A percentile compares a stretch with the other conserved stretches of the same genome.
Conservation (phyloP, 2,113 vertebrate genomes). For the Patagioenas fasciata region DNA sequence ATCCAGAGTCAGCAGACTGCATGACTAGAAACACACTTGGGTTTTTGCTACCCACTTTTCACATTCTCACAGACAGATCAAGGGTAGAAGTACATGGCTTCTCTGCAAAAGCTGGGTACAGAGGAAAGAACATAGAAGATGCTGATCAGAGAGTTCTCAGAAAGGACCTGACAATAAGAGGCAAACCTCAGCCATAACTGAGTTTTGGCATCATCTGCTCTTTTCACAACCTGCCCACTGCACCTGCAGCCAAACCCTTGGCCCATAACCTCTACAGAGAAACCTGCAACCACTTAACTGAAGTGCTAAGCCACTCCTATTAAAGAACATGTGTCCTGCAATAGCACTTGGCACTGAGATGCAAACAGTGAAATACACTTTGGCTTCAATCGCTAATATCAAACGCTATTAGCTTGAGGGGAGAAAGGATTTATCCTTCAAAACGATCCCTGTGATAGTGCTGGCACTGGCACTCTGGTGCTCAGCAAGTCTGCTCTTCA, state of each 20-base stretch:
- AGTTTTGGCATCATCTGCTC: background rate
- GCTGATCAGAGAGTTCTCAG: too few relatives aligned
- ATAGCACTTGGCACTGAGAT: background rate
- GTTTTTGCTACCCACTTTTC: background rate
- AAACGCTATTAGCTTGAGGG: background rate
- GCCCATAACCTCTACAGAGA: background rate
- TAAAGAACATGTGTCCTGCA: background rate
- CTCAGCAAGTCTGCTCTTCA: fast-evolving
- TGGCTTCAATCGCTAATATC: background rate
- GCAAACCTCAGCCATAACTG: background rate
- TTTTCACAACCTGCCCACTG: background rate
- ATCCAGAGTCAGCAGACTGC: background rate
- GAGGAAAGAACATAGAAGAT: background rate
- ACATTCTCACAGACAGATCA: background rate
- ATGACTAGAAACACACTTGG: background rate
- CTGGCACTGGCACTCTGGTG: background rate
- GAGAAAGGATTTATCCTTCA: background rate
- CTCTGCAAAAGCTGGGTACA: background rate
- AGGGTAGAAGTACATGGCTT: background rate
- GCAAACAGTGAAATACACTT: background rate
- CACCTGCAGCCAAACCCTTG: background rate
- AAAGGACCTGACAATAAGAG: background rate
- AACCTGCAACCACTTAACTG: background rate
- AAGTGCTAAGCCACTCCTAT: background rate
- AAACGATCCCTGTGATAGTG: fast-evolving